A percentile compares a stretch with the other conserved stretches of the same genome.
These are phyloP conservation scores for Pristionchus fissidentatus DNA, from an alignment of 2,888 invertebrate species.

Conservation along the genomic window DNA sequence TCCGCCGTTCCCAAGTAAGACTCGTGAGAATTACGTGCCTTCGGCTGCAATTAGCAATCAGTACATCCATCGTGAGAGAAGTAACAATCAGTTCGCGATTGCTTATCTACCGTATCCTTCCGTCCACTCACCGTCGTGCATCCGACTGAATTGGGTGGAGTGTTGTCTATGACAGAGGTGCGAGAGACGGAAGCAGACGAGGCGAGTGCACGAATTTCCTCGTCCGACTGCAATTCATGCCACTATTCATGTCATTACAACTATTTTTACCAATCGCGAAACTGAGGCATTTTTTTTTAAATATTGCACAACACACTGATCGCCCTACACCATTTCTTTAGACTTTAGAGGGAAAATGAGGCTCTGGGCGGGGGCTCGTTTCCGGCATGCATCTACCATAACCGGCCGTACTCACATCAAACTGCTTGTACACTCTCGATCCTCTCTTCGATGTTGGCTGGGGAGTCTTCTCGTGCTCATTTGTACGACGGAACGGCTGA, in stretches of 20 bases:
- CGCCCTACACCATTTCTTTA: too few relatives aligned
- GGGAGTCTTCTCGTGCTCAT: constrained; percentile 41
- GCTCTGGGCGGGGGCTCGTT: too few relatives aligned
- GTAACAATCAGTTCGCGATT: background rate
- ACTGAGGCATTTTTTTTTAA: too few relatives aligned
- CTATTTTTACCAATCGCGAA: background rate
- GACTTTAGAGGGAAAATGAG: too few relatives aligned
- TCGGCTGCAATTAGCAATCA: constrained; percentile 25
- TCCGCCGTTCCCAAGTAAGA: constrained; percentile 26
- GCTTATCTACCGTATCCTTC: background rate
- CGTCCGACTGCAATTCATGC: background rate
- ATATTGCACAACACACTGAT: too few relatives aligned
- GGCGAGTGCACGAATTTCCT: constrained; percentile 11
- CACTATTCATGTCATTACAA: too few relatives aligned
- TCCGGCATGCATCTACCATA: background rate
- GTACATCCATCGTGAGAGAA: background rate
- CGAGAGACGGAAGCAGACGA: constrained; percentile 10
- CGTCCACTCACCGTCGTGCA: constrained; percentile 1
- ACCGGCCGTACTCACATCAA: constrained; percentile 5
- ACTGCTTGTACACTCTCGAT: background rate
- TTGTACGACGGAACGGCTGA: constrained; percentile 46
- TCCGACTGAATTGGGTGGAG: constrained; percentile 26
- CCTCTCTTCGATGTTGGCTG: background rate
- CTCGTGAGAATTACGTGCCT: constrained; percentile 33
- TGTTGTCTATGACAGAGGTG: constrained; percentile 28